phyloP scores from a whole-genome alignment of 1,140 invertebrate genomes.

The Monomorium pharaonis region DNA sequence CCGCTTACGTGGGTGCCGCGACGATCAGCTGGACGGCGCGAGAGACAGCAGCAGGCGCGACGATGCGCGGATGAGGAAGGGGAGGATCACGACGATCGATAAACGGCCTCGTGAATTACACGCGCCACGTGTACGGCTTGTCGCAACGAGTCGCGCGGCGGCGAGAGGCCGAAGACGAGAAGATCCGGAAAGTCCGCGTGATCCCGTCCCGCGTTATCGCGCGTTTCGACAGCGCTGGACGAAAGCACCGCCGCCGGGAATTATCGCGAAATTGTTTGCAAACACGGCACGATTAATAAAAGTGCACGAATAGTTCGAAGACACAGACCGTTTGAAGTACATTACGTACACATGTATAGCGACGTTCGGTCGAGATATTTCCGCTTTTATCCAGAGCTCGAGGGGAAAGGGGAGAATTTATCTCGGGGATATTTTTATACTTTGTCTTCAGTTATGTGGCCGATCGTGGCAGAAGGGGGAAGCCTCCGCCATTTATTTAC shows the following conservation, averaged over 20 bases:
- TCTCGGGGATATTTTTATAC: not conserved
- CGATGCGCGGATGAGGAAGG: not conserved
- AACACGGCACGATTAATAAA: conserved; percentile 2
- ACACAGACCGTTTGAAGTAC: not conserved
- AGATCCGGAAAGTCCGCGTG: conserved; percentile 9
- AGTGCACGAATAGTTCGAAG: not conserved
- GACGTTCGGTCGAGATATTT: not conserved
- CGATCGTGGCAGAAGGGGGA: not conserved
- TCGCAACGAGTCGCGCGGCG: conserved; percentile 23
- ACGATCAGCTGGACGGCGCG: conserved; percentile 25
- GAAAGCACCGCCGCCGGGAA: not conserved
- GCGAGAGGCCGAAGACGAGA: conserved; percentile 2
- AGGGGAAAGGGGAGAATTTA: not conserved
- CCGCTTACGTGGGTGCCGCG: conserved; percentile 49
- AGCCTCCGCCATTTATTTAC: not conserved
- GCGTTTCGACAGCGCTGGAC: conserved; percentile 26
- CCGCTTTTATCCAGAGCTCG: not conserved
- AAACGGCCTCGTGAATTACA: not conserved
- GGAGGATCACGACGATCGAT: conserved; percentile 35
- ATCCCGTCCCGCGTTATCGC: conserved; percentile 1
- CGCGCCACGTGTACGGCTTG: not conserved
- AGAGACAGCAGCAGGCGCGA: not conserved
- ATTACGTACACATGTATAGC: not conserved
- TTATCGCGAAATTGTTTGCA: conserved; percentile 32
- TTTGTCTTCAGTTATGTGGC: not conserved